Percentiles rank a stretch among this genome's conserved stretches.
Conservation (phyloP, 2,888 invertebrate genomes). For the Periphyllus acericola region DNA sequence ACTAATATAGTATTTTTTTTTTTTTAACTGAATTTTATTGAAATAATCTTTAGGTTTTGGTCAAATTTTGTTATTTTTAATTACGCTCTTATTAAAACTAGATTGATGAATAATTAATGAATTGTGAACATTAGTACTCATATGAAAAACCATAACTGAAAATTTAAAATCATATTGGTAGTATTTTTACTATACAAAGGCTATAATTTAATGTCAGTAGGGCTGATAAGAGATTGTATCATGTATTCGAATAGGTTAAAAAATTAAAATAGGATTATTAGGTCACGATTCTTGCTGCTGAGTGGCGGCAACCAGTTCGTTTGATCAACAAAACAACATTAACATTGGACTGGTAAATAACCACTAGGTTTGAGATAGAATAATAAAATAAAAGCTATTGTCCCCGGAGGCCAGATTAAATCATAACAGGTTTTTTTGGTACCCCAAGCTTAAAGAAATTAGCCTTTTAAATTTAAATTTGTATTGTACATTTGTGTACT, state of each 20-base stretch:
- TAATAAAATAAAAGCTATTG: slow-evolving; percentile 60
- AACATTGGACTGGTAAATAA: slow-evolving; percentile 54
- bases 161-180: too few species aligned
- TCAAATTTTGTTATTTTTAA: too few species aligned
- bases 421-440: slow-evolving; percentile 58
- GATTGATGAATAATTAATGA: not conserved
- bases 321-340: slow-evolving; percentile 60
- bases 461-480: slow-evolving; percentile 60
- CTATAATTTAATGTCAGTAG: not conserved
- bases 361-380: slow-evolving; percentile 55
- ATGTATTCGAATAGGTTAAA: not conserved
- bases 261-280: slow-evolving; percentile 54
- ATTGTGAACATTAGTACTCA: not conserved
- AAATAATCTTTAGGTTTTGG: not conserved
- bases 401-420: slow-evolving; percentile 60
- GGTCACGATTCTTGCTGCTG: slow-evolving; percentile 46
- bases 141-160: not conserved
- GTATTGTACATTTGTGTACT: slow-evolving; percentile 32
- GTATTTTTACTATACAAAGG: not conserved
- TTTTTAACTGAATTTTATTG: too few species aligned
- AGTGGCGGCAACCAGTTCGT: slow-evolving; percentile 56
- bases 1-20: too few species aligned
- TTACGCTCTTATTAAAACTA: not conserved
- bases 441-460: slow-evolving; percentile 35
- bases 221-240: slow-evolving; percentile 39